Evolutionary conservation across 1,140 invertebrate genomes (phyloP), one percentile per base, ranked within the genome.

Genomic region (Dysdera silvatica): DNA sequence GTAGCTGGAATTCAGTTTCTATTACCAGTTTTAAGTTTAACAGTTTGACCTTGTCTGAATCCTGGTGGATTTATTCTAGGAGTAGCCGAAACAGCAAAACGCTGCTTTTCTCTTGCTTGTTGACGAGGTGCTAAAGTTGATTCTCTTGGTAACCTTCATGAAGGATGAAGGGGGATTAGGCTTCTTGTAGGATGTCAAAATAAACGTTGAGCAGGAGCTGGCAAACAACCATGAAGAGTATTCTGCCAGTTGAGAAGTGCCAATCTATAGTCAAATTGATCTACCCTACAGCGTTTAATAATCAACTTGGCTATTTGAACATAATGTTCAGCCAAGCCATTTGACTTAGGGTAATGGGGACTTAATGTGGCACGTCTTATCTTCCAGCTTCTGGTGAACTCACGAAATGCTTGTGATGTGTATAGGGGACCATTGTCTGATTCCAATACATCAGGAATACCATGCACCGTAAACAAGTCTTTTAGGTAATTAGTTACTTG

Each of bases 181-280:
- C 6, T 49, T 4, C 47, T 6, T 28, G 47, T 24, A 5, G 47
- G 47, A 24, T 28, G 47, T 10, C 47, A 23, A 28, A 49, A 54
- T 10, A 54, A 24, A 23, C 52, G n/a, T 54, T 54, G 18, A 37
- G 31, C 52, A n/a, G 52, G 52, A 35, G 52, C 33, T 23, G 31
- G 29, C 32, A 54, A 26, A 54, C 24, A 31, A 18, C 24, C 6
- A n/a, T 18, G 29, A 10, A 33, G 52, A 3, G 32, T 33, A 35
- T 54, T 35, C 37, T 16, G 16, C 16, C 16, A 54, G 24, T 54
- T 54, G 14, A 54, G 52, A 18, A 54, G 31, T n/a, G 52, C 52
- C 14, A 54, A 35, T 20, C 33, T 35, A 14, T 54, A n/a, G 24
- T 54, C 32, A 24, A 7, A 18, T 54, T 23, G 20, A 20, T 54